Conservation (phyloP, 1,140 invertebrate species). For the Drosophila takahashii region DNA sequence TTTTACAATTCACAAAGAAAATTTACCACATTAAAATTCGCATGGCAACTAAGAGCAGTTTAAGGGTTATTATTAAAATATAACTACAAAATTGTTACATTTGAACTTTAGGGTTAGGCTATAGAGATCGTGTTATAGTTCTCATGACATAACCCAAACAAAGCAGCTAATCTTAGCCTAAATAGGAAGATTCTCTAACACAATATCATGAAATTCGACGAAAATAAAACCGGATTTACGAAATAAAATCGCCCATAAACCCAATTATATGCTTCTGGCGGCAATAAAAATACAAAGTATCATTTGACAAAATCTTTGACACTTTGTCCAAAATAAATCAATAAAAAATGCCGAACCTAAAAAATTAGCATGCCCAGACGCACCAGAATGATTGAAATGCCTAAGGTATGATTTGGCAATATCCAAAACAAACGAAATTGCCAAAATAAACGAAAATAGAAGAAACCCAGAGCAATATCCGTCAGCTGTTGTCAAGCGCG, state of each 20-base stretch:
- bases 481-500: constrained; percentile 61
- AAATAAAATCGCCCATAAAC: constrained; percentile 16
- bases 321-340: constrained; percentile 31
- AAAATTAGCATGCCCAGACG: constrained; percentile 44
- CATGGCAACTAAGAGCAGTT: constrained; percentile 15
- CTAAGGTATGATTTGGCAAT: constrained; percentile 57
- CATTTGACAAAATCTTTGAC: constrained; percentile 28
- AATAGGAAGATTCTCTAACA: not conserved
- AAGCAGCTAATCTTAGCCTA: not conserved
- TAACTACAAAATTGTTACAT: not conserved
- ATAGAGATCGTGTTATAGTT: not conserved
- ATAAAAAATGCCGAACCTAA: constrained; percentile 15
- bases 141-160: too few species aligned
- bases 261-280: constrained; percentile 26
- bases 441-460: constrained; percentile 34
- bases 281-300: constrained; percentile 39
- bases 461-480: constrained; percentile 18
- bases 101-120: not conserved
- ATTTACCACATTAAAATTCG: constrained; percentile 32
- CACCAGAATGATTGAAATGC: constrained; percentile 51
- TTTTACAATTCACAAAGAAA: not conserved
- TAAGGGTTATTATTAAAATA: constrained; percentile 1
- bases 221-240: constrained; percentile 3
- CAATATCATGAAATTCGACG: constrained; percentile 12
- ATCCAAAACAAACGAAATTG: constrained; percentile 11